Conservation (phyloP, 2,113 vertebrate species). For the Chaenogobius annularis region DNA sequence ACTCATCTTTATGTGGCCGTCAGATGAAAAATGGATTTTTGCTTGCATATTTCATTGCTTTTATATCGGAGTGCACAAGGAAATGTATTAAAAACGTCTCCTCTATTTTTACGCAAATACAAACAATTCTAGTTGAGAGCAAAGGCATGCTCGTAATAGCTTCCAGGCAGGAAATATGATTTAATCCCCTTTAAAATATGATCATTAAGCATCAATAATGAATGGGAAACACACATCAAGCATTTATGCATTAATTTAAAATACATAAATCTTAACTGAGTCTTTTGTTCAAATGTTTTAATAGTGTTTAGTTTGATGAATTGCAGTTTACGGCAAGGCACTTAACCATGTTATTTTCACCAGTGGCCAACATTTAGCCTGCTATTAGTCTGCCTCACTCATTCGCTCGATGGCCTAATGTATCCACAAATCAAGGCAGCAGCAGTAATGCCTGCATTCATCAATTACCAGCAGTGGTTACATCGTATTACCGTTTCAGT, state of each 20-base stretch:
- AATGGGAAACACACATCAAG: constrained; percentile 11
- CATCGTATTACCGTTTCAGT: constrained; percentile 51
- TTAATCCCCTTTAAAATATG: constrained; percentile 10
- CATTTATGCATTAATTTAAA: constrained; percentile 13
- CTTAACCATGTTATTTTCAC: constrained; percentile 64
- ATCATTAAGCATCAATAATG: background rate
- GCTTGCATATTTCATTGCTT: constrained; percentile 71
- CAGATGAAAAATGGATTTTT: constrained; percentile 63
- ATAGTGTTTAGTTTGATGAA: constrained; percentile 36
- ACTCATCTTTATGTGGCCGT: constrained; percentile 63
- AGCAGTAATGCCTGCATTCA: constrained; percentile 53
- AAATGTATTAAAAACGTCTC: constrained; percentile 51
- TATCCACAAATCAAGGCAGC: constrained; percentile 61
- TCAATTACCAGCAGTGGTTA: constrained; percentile 46
- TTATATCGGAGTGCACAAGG: constrained; percentile 52
- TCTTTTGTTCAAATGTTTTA: constrained; percentile 10
- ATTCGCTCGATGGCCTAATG: constrained; percentile 58
- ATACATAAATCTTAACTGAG: constrained; percentile 24
- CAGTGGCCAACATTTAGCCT: constrained; percentile 48
- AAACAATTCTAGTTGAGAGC: constrained; percentile 24
- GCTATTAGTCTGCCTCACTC: constrained; percentile 50
- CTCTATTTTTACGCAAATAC: constrained; percentile 51
- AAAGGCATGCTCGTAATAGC: constrained; percentile 12
- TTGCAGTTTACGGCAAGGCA: constrained; percentile 34
- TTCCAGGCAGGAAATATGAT: constrained; percentile 1